These are phyloP conservation scores for Asteroscopus sphinx DNA, from an alignment of 2,888 invertebrate genomes.

Conservation along the genomic window DNA sequence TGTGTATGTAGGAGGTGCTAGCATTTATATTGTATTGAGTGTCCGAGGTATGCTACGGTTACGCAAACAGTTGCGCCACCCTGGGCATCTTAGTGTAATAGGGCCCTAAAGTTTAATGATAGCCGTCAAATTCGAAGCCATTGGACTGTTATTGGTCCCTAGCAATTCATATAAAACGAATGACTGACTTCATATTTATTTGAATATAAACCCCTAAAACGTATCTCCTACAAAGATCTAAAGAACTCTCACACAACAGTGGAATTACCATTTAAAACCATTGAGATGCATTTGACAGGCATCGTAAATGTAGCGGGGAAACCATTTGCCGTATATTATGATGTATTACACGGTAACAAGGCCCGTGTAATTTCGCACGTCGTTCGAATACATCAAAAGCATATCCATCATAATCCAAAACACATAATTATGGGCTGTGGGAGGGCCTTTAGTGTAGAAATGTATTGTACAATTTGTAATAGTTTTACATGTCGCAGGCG, in stretches of 20 bases:
- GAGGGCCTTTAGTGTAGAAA: slow-evolving; percentile 26
- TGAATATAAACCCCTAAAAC: too few species aligned
- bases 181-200: too few species aligned
- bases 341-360: slow-evolving; percentile 43
- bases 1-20: too few species aligned
- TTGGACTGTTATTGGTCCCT: too few species aligned
- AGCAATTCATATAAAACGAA: too few species aligned
- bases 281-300: slow-evolving; percentile 35
- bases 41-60: too few species aligned
- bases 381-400: slow-evolving; percentile 54
- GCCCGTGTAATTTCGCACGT: slow-evolving; percentile 52
- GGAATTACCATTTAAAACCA: slow-evolving; percentile 24
- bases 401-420: slow-evolving; percentile 62
- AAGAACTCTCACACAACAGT: slow-evolving; percentile 14
- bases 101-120: too few species aligned
- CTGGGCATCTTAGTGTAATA: too few species aligned
- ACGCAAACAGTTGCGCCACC: too few species aligned
- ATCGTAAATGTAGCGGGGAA: slow-evolving; percentile 9
- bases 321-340: slow-evolving; percentile 42
- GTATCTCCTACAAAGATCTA: slow-evolving; percentile 2
- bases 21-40: too few species aligned
- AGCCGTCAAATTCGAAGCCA: too few species aligned
- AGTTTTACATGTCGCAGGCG: slow-evolving; percentile 14
- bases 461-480: slow-evolving; percentile 27
- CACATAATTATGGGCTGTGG: slow-evolving; percentile 50